Conservation (phyloP, 2,888 invertebrate genomes). For the Macaria liturata region DNA sequence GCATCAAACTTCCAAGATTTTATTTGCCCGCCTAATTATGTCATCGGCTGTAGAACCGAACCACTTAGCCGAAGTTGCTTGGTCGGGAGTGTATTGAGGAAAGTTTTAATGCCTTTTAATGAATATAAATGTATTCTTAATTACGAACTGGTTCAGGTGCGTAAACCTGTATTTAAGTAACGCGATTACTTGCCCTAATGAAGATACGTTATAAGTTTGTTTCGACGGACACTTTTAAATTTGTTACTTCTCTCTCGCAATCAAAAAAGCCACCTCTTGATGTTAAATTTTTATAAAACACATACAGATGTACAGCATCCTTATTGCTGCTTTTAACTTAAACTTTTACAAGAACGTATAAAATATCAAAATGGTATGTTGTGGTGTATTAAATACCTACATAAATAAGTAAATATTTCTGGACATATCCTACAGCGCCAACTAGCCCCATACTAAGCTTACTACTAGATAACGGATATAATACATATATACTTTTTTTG, state of each 20-base stretch:
- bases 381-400: too few species aligned
- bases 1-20: conserved; percentile 6
- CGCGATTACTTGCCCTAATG: conserved; percentile 34
- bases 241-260: conserved; percentile 1
- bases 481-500: too few species aligned
- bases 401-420: too few species aligned
- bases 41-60: conserved; percentile 47
- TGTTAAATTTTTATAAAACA: too few species aligned
- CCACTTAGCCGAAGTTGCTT: conserved; percentile 52
- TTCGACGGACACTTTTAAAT: conserved; percentile 30
- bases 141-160: conserved; percentile 76
- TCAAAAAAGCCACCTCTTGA: too few species aligned
- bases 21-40: conserved; percentile 44
- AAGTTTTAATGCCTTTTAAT: conserved; percentile 77
- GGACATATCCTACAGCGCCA: too few species aligned
- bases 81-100: conserved; percentile 62
- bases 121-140: conserved; percentile 80
- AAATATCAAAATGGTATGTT: too few species aligned
- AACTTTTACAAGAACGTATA: too few species aligned
- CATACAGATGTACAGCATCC: too few species aligned
- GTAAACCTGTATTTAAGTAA: conserved; percentile 64
- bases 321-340: too few species aligned
- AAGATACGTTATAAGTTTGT: conserved; percentile 31
- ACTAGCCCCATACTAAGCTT: too few species aligned
- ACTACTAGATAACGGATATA: too few species aligned